These are phyloP conservation scores for Heliconius hortense DNA, from an alignment of 2,888 invertebrate genomes.

Conservation along the genomic window DNA sequence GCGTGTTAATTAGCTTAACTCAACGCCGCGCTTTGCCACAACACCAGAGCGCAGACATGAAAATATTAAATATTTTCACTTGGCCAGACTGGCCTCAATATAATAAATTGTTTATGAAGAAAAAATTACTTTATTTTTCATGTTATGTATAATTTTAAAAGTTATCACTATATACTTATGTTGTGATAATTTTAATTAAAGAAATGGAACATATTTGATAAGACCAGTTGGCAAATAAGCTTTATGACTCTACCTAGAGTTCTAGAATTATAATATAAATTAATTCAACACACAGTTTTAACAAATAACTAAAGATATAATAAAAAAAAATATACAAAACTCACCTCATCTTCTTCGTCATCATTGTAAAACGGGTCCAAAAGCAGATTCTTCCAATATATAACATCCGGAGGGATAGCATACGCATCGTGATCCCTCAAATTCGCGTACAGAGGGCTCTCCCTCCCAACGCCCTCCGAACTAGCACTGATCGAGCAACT, in stretches of 20 bases:
- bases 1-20: too few relatives aligned
- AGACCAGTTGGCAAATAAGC: neutral
- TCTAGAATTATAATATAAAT: neutral
- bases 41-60: too few relatives aligned
- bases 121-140: neutral
- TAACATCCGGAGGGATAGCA: constrained; percentile 75
- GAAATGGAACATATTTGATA: constrained; percentile 10
- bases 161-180: neutral
- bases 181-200: constrained; percentile 6
- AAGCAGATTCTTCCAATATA: constrained; percentile 79
- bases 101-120: too few relatives aligned
- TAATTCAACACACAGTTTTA: neutral
- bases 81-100: too few relatives aligned
- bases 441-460: constrained; percentile 76
- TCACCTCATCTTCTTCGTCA: constrained; percentile 81
- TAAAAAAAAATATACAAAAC: constrained; percentile 43
- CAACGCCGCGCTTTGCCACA: too few relatives aligned
- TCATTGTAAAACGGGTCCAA: constrained; percentile 77
- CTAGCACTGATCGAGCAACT: constrained; percentile 74
- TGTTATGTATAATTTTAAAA: neutral
- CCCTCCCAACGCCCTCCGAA: constrained; percentile 69
- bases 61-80: too few relatives aligned
- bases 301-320: neutral
- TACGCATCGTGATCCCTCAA: constrained; percentile 75
- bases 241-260: neutral